A percentile compares a stretch with the other conserved stretches of the same genome.
Evolutionary conservation across 2,113 vertebrate species (phyloP).

Genomic region (Pleuronectes platessa): DNA sequence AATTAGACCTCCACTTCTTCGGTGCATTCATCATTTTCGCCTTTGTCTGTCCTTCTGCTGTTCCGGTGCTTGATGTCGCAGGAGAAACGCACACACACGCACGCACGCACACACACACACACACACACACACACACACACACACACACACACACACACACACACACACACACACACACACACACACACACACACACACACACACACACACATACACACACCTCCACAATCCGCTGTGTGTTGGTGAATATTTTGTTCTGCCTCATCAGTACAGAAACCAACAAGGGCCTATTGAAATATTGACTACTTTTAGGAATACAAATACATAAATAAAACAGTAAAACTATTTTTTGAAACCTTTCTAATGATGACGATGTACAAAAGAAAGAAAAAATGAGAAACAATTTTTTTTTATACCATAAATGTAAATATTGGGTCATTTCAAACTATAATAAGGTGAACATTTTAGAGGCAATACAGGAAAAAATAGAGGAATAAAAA

Average conservation of each 20-base stretch:
- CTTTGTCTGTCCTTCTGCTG: conserved; percentile 47
- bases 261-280: conserved; percentile 48
- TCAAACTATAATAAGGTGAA: neutral
- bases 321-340: conserved; percentile 8
- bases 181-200: no score
- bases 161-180: neutral
- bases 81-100: neutral
- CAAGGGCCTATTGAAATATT: conserved; percentile 29
- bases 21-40: conserved; percentile 56
- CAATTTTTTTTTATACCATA: neutral
- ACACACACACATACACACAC: neutral
- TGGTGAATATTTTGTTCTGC: conserved; percentile 55
- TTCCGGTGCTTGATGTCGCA: conserved; percentile 47
- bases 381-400: conserved; percentile 15
- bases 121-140: neutral
- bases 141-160: no score
- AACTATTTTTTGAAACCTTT: conserved; percentile 21
- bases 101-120: no score
- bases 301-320: conserved; percentile 19
- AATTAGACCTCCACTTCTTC: conserved; percentile 56
- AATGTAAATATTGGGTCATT: conserved; percentile 12
- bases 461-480: neutral
- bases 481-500: neutral
- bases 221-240: conserved; percentile 23
- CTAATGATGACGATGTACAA: conserved; percentile 1